Conservation (phyloP, 2,113 vertebrate species). For the Vulpes vulpes region DNA sequence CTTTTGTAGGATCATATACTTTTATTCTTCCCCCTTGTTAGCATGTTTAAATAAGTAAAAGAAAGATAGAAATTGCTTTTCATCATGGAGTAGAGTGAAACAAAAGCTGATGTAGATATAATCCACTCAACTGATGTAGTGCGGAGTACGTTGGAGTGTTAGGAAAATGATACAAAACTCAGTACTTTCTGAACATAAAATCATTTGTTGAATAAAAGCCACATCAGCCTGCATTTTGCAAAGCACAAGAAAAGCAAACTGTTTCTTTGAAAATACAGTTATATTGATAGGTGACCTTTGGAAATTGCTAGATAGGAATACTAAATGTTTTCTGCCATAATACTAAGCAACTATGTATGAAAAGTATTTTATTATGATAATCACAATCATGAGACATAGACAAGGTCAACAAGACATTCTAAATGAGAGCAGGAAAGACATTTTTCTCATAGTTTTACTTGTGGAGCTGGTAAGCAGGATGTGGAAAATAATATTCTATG, state of each 20-base stretch:
- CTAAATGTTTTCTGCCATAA: not conserved
- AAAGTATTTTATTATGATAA: not conserved
- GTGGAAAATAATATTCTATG: not conserved
- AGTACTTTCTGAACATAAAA: not conserved
- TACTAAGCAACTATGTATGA: not conserved
- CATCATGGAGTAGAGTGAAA: not conserved
- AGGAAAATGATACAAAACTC: not conserved
- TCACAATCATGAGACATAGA: not conserved
- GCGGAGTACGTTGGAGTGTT: fast-evolving
- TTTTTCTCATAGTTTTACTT: not conserved
- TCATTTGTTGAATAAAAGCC: not conserved
- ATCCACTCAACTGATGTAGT: not conserved
- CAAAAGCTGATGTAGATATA: not conserved
- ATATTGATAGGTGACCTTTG: not conserved
- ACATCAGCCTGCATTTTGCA: not conserved
- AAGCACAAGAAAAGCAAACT: not conserved
- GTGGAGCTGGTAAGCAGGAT: not conserved
- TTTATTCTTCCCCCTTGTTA: not conserved
- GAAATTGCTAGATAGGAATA: not conserved
- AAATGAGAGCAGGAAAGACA: not conserved
- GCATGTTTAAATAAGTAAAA: not conserved
- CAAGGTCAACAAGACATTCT: not conserved
- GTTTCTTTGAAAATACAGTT: not conserved
- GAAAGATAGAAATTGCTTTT: not conserved
- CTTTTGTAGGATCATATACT: not conserved